Percentiles rank a stretch among this genome's conserved stretches.
Conservation (phyloP, 2,797 vertebrate species). For the Antrozous pallidus region DNA sequence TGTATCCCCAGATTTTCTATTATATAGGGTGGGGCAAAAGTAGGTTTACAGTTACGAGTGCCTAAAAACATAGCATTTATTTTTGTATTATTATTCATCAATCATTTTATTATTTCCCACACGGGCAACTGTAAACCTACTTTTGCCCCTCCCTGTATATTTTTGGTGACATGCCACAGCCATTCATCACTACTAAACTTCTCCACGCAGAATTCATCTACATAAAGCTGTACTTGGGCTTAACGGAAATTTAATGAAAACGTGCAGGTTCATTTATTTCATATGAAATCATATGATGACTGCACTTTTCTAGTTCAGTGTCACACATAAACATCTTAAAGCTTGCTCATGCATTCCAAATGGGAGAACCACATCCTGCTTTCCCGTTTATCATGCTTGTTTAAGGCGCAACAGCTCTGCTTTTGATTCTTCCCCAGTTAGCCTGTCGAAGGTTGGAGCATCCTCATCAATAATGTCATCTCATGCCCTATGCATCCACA, state of each 20-base stretch:
- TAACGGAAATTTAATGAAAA: conserved; percentile 44
- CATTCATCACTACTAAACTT: not conserved
- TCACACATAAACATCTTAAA: not conserved
- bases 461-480: conserved; percentile 43
- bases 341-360: conserved; percentile 52
- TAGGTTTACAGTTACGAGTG: not conserved
- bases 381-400: not conserved
- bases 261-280: conserved; percentile 22
- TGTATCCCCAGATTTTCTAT: not conserved
- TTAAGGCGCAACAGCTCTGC: not conserved
- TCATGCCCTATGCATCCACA: not conserved
- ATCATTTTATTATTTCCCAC: not conserved
- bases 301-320: conserved; percentile 52
- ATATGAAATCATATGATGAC: conserved; percentile 5
- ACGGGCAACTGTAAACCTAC: not conserved
- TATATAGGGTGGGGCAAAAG: not conserved
- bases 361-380: not conserved
- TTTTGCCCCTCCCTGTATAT: not conserved
- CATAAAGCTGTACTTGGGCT: not conserved
- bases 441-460: not conserved
- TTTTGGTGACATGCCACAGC: not conserved
- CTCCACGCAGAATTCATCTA: not conserved
- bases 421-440: conserved; percentile 8
- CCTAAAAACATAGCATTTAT: not conserved
- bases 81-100: not conserved